phyloP scores from a whole-genome alignment of 2,797 vertebrate genomes.

The Channallabes apus region DNA sequence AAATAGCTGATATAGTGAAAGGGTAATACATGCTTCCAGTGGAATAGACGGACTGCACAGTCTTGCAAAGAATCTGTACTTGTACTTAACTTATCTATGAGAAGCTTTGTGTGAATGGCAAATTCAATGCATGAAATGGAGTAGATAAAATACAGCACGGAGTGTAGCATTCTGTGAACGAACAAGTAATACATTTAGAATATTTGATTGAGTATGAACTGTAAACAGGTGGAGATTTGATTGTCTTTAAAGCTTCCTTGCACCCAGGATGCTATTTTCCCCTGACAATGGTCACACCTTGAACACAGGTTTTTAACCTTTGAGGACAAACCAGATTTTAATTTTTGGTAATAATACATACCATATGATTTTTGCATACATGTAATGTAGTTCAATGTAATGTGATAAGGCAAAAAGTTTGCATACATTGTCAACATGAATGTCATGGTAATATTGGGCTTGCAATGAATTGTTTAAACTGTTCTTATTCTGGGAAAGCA shows the following conservation, averaged over 20 bases:
- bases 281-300: background rate
- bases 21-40: background rate
- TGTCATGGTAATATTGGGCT: too few species aligned
- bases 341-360: background rate
- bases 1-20: background rate
- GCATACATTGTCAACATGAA: too few species aligned
- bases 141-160: background rate
- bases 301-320: constrained; percentile 1
- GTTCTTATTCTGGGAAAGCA: too few species aligned
- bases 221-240: background rate
- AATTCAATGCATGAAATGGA: background rate
- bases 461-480: too few species aligned
- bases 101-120: constrained; percentile 1
- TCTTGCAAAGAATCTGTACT: background rate
- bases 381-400: background rate
- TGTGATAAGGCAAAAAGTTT: background rate
- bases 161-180: background rate
- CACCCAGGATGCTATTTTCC: background rate
- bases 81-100: background rate
- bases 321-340: background rate
- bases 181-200: background rate
- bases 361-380: background rate
- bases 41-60: background rate
- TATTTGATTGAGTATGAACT: background rate
- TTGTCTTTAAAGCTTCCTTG: background rate